Evolutionary conservation across 35 echinoderm and acorn worm genomes (phyloP).

Genomic region (Heliocidaris tuberculata): DNA sequence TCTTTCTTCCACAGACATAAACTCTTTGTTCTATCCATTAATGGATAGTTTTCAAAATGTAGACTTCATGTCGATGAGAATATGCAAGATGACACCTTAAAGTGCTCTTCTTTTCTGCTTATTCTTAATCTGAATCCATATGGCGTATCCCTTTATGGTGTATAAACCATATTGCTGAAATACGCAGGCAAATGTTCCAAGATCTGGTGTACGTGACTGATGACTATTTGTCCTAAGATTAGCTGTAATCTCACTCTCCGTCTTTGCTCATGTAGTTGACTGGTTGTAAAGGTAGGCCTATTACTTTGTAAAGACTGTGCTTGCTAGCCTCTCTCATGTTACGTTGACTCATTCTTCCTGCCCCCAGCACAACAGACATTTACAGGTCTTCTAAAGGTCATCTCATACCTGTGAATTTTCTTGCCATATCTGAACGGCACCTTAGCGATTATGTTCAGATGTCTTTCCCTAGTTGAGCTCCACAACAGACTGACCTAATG

Average conservation of each 20-base stretch:
- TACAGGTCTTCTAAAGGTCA: neutral
- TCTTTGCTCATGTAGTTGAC: neutral
- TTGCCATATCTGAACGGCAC: neutral
- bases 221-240: slow-evolving; percentile 4
- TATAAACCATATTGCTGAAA: too few relatives aligned
- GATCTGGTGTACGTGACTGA: neutral
- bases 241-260: neutral
- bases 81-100: too few relatives aligned
- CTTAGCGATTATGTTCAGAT: neutral
- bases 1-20: neutral
- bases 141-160: too few relatives aligned
- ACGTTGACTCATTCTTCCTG: neutral
- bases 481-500: neutral
- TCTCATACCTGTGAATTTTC: neutral
- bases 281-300: neutral
- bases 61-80: too few relatives aligned
- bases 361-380: neutral
- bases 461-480: neutral
- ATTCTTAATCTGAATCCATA: too few relatives aligned
- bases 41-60: too few relatives aligned
- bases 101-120: too few relatives aligned
- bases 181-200: neutral
- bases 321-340: neutral
- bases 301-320: neutral
- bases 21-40: neutral